A percentile compares a stretch with the other conserved stretches of the same genome.
Evolutionary conservation across 2,888 invertebrate genomes (phyloP).

Genomic region (Orthosia incerta): DNA sequence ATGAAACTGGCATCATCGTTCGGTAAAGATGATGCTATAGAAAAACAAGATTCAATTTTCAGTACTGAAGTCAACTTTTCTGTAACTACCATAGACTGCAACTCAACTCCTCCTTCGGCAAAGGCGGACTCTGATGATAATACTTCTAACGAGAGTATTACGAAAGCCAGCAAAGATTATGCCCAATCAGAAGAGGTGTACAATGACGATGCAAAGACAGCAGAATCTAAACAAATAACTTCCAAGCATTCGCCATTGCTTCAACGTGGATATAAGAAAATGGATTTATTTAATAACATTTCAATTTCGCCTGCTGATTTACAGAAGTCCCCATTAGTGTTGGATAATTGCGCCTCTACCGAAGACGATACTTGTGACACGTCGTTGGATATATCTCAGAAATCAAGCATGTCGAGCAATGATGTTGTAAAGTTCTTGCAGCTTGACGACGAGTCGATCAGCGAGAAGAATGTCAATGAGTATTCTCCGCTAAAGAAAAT

Average conservation of each 20-base stretch:
- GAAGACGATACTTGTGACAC: conserved; percentile 68
- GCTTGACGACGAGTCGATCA: conserved; percentile 80
- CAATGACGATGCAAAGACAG: conserved; percentile 10
- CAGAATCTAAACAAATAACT: not conserved
- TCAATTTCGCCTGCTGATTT: conserved; percentile 80
- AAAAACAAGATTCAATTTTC: conserved; percentile 55
- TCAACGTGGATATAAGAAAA: conserved; percentile 54
- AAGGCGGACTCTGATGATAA: conserved; percentile 6
- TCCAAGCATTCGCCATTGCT: conserved; percentile 21
- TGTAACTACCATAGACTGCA: conserved; percentile 49
- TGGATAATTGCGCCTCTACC: conserved; percentile 69
- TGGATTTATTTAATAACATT: conserved; percentile 79
- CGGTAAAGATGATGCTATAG: not conserved
- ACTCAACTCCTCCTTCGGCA: conserved; percentile 33
- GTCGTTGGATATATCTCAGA: conserved; percentile 53
- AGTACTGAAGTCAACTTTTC: conserved; percentile 80
- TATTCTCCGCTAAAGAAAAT: conserved; percentile 77
- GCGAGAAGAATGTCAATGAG: conserved; percentile 65
- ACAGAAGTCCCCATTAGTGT: conserved; percentile 72
- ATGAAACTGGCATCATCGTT: not conserved
- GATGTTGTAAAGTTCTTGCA: conserved; percentile 83
- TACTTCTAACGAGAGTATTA: conserved; percentile 70
- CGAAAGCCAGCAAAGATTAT: conserved; percentile 68
- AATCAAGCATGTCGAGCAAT: conserved; percentile 70
- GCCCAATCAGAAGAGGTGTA: conserved; percentile 34